Base-by-base conservation (phyloP, 2,888 invertebrate genomes). In the Gasteruption jaculator region DNA sequence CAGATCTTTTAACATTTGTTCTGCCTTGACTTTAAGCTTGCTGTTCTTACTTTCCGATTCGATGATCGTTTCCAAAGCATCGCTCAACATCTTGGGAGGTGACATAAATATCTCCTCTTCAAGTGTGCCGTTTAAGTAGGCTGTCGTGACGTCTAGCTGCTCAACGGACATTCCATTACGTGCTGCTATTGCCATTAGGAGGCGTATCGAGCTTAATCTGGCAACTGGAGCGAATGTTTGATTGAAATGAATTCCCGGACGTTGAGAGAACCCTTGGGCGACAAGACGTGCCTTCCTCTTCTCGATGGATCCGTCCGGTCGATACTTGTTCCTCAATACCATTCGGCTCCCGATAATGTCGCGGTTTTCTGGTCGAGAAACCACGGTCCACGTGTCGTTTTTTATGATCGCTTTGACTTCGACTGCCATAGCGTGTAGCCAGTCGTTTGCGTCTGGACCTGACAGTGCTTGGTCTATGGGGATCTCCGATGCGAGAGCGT, bases 241-340 rank as follows among this genome's bases (percentile, higher is more conserved):
- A 5, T 21, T 8, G 16, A 47, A 53, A 25, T 53, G 40, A 15
- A 49, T 18, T n/a, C 52, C 49, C 3, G 21, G 25, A 12, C 38
- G 33, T 27, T 46, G 42, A 3, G 19, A 22, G 18, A 30, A 46
- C 11, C 46, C 52, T 34, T 21, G 42, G 4, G 46, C 50, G 3
- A 50, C 49, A 3, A 51, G 15, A 7, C 53, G 20, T 4, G 51
- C 41, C 27, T 50, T 52, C 21, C 42, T 32, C 12, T 31, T 31
- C 5, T 44, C 44, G 6, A 53, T 26, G 5, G 29, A 24, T 21
- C 48, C 50, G 24, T 48, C 35, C 6, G 39, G n/a, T 5, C 39
- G 26, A 8, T 42, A 45, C 36, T 50, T 50, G 31, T 43, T 45
- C 12, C 36, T 38, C 3, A 43, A 20, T 4, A 46, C 36, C 5